phyloP scores from a whole-genome alignment of 2,113 vertebrate genomes.

The Gila orcuttii region DNA sequence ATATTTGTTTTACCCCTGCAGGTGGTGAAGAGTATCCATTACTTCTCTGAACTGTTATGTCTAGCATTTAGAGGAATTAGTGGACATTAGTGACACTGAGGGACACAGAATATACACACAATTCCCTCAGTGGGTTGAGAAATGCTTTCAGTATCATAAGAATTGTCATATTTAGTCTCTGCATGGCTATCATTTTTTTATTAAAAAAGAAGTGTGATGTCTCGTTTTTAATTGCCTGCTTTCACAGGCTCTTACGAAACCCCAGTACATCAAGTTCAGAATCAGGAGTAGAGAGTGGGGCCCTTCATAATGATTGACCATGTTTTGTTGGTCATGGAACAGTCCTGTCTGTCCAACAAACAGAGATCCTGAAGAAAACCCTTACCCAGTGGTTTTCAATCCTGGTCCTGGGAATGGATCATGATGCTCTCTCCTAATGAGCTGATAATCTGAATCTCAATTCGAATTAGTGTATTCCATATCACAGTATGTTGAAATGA shows the following conservation, averaged over 20 bases:
- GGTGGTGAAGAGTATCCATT: slow-evolving; percentile 49
- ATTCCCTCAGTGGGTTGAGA: slow-evolving; percentile 49
- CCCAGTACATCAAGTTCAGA: not conserved
- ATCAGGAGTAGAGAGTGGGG: not conserved
- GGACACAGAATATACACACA: slow-evolving; percentile 13
- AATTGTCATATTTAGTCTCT: slow-evolving; percentile 57
- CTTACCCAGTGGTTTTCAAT: not conserved
- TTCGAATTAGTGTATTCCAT: too few relatives aligned
- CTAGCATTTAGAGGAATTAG: slow-evolving; percentile 41
- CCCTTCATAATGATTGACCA: not conserved
- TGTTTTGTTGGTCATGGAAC: not conserved
- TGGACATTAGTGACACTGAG: slow-evolving; percentile 44
- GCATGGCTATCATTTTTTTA: not conserved
- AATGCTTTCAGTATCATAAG: slow-evolving; percentile 63
- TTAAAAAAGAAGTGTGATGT: not conserved
- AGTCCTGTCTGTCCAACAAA: not conserved
- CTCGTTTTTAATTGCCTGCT: not conserved
- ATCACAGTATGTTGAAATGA: too few relatives aligned
- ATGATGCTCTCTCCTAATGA: too few relatives aligned
- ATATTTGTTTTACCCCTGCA: slow-evolving; percentile 42
- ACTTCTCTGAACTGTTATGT: slow-evolving; percentile 54
- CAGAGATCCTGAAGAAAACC: not conserved
- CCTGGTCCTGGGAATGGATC: too few relatives aligned
- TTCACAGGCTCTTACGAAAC: not conserved
- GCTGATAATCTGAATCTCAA: too few relatives aligned